Base-by-base conservation (phyloP, 1,140 invertebrate genomes). In the Caenorhabditis brenneri region DNA sequence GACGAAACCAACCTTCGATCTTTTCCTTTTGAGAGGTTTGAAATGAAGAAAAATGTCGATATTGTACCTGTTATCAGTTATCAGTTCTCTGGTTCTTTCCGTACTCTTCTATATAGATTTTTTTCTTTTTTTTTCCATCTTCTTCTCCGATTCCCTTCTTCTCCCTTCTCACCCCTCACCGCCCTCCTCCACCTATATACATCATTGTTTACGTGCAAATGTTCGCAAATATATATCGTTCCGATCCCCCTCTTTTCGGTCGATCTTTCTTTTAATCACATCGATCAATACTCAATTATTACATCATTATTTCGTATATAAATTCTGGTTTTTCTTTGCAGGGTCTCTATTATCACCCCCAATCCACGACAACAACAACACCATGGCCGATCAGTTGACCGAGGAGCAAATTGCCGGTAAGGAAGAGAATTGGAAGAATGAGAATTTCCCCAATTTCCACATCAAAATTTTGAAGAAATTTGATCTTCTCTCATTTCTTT, bases 361-460 rank as follows among this genome's bases (percentile, higher is more conserved):
- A 36, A 27, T 42, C 42, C 46, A 24, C 19, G 60, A 9, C 81
- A 51, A 42, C 81, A 9, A 79, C 12, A 27, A 22, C 53, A 87
- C 82, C 82, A 90, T 90, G 89, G 89, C 89, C 78, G 89, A 90
- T 83, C 89, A 90, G 74, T 83, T 90, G 22, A 90, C 90, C 79
- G 90, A 90, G 81, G 89, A 90, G 81, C 89, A 90, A 82, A 91
- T 91, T 84, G 89, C 90, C 83, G 89, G 89, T 89, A 53, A 65
- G 53, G 10, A 29, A 55, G 15, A 27, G 1, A 15, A 9, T 29
- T 55, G 7, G 5, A 1, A n/a, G 27, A 27, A 12, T 5, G 10
- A 4, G 2, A 55, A 27, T 51, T 51, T 51, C 19, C n/a, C n/a
- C n/a, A n/a, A n/a, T n/a, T n/a, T n/a, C n/a, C n/a, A n/a, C 19